These are phyloP conservation scores for Amblyjoppa fuscipennis DNA, from an alignment of 2,888 invertebrate species.

Conservation along the genomic window DNA sequence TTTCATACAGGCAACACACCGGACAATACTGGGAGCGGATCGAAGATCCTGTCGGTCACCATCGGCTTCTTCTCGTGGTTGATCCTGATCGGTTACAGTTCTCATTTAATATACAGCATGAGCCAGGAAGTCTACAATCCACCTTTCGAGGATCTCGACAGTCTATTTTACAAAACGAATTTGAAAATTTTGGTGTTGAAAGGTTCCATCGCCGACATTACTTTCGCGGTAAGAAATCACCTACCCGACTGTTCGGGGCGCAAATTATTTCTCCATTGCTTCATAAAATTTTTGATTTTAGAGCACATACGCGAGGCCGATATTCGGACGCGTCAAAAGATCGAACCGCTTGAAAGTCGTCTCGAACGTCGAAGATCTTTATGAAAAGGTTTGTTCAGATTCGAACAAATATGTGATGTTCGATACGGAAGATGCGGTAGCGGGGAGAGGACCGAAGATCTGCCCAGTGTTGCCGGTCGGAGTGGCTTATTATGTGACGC, in stretches of 20 bases:
- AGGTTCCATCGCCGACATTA: neutral
- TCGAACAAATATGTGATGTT: conserved; percentile 40
- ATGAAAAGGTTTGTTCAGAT: conserved; percentile 25
- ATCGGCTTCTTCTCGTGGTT: conserved; percentile 69
- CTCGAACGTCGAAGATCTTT: neutral
- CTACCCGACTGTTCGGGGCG: neutral
- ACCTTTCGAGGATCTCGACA: conserved; percentile 19
- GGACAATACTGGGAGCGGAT: conserved; percentile 27
- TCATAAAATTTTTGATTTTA: neutral
- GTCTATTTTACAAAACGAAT: conserved; percentile 18
- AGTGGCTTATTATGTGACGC: neutral
- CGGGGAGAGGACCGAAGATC: neutral
- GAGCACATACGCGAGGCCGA: conserved; percentile 7
- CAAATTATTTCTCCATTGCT: neutral
- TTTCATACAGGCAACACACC: conserved; percentile 58
- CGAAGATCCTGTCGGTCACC: conserved; percentile 62
- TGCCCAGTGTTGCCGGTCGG: conserved; percentile 19
- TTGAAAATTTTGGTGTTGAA: conserved; percentile 8
- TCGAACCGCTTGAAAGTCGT: conserved; percentile 13
- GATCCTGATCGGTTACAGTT: conserved; percentile 63
- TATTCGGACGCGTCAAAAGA: conserved; percentile 12
- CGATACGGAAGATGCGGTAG: conserved; percentile 37
- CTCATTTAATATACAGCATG: conserved; percentile 71
- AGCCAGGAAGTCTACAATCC: conserved; percentile 44
- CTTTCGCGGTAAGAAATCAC: conserved; percentile 14